These are phyloP conservation scores for Argya squamiceps DNA, from an alignment of 2,797 vertebrate genomes.

Conservation along the genomic window DNA sequence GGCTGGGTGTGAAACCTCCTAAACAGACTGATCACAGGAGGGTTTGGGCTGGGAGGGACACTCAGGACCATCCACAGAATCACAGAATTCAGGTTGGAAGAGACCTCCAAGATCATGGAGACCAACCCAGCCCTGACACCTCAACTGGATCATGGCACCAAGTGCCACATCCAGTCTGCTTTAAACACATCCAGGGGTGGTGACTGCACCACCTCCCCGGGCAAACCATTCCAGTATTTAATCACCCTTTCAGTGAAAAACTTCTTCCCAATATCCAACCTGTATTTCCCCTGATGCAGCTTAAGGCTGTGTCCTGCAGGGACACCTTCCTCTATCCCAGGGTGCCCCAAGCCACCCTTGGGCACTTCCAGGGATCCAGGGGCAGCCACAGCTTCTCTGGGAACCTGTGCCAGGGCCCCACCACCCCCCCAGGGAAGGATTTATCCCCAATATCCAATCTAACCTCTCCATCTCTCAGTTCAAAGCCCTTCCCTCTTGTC, in stretches of 20 bases:
- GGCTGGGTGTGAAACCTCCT: background rate
- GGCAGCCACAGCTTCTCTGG: background rate
- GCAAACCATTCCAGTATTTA: too few relatives aligned
- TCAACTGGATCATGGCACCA: too few relatives aligned
- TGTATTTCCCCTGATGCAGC: too few relatives aligned
- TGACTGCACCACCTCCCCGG: too few relatives aligned
- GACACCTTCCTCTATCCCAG: background rate
- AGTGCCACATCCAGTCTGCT: too few relatives aligned
- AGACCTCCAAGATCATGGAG: too few relatives aligned
- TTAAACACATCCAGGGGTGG: too few relatives aligned
- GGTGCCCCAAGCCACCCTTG: background rate
- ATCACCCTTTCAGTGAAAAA: too few relatives aligned
- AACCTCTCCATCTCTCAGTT: background rate
- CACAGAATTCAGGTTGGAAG: too few relatives aligned
- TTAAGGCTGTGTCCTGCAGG: too few relatives aligned
- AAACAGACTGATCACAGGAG: background rate
- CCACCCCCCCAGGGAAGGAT: background rate
- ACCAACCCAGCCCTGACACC: too few relatives aligned
- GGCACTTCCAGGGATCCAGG: background rate
- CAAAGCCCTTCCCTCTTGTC: background rate
- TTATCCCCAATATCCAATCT: background rate
- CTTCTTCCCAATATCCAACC: too few relatives aligned
- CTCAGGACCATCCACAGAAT: background rate
- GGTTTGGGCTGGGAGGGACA: background rate
- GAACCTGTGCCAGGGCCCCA: background rate